Evolutionary conservation across 1,140 invertebrate genomes (phyloP).

Genomic region (Brachionus manjavacas): DNA sequence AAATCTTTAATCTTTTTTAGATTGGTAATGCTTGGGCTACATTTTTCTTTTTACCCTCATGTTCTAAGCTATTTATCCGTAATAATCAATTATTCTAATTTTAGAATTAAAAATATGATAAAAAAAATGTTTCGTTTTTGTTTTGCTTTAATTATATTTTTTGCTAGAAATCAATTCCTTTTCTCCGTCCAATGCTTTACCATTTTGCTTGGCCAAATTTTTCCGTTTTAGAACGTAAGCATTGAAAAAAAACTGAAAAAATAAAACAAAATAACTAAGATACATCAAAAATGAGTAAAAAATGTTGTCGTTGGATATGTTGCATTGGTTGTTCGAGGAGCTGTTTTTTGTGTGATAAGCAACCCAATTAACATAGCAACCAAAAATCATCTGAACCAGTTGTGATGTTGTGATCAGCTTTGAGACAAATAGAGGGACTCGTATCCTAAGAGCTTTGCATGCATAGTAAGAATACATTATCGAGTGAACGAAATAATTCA

Average conservation of each 20-base stretch:
- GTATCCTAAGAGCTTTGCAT: conserved; percentile 76
- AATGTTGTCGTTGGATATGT: conserved; percentile 28
- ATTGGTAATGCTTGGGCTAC: not conserved
- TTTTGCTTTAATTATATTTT: not conserved
- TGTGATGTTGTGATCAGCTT: conserved; percentile 89
- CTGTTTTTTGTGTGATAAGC: conserved; percentile 33
- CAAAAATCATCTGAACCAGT: conserved; percentile 88
- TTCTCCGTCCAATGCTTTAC: not conserved
- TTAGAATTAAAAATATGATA: not conserved
- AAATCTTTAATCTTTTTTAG: too few relatives aligned
- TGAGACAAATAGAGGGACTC: conserved; percentile 74
- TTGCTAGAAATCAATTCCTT: not conserved
- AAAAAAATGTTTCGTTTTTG: not conserved
- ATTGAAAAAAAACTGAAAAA: conserved; percentile 38
- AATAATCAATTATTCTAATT: not conserved
- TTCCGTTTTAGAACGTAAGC: conserved; percentile 20
- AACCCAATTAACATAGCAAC: conserved; percentile 52
- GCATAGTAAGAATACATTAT: conserved; percentile 97
- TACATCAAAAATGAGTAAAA: conserved; percentile 32
- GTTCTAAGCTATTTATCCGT: not conserved
- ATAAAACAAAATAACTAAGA: conserved; percentile 35
- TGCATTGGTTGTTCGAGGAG: not conserved
- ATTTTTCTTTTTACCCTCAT: not conserved
- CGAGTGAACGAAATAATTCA: conserved; percentile 94
- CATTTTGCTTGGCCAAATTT: not conserved